Evolutionary conservation across 2,888 invertebrate species (phyloP).

Genomic region (Griposia aprilina): DNA sequence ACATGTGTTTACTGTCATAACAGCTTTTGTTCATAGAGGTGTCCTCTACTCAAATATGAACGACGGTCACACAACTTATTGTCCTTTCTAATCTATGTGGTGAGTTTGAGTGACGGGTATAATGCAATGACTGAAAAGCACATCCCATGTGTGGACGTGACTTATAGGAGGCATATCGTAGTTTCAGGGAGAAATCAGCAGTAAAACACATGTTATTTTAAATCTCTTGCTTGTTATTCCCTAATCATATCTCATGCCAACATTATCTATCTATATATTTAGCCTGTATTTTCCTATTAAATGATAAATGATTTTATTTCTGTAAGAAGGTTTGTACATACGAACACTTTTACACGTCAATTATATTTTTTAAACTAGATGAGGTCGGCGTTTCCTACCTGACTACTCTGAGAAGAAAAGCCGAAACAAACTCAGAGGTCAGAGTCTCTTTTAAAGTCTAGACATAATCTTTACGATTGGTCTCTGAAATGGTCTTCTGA

Average conservation of each 20-base stretch:
- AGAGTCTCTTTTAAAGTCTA: too few relatives aligned
- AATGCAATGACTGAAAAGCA: not conserved
- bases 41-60: constrained; percentile 19
- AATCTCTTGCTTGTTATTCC: not conserved
- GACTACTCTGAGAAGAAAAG: too few relatives aligned
- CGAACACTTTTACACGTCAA: too few relatives aligned
- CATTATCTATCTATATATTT: not conserved
- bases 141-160: constrained; percentile 19
- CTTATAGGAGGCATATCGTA: not conserved
- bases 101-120: too few relatives aligned
- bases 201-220: not conserved
- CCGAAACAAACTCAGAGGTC: too few relatives aligned
- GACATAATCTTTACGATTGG: too few relatives aligned
- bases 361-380: too few relatives aligned
- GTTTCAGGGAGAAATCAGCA: too few relatives aligned
- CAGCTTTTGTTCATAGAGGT: not conserved
- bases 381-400: too few relatives aligned
- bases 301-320: too few relatives aligned
- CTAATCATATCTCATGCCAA: not conserved
- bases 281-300: fast-evolving
- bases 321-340: too few relatives aligned
- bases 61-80: not conserved
- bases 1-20: not conserved
- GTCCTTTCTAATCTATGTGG: not conserved
- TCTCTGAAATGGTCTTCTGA: too few relatives aligned